Conservation (phyloP, 2,113 vertebrate species). For the Laticauda colubrina region DNA sequence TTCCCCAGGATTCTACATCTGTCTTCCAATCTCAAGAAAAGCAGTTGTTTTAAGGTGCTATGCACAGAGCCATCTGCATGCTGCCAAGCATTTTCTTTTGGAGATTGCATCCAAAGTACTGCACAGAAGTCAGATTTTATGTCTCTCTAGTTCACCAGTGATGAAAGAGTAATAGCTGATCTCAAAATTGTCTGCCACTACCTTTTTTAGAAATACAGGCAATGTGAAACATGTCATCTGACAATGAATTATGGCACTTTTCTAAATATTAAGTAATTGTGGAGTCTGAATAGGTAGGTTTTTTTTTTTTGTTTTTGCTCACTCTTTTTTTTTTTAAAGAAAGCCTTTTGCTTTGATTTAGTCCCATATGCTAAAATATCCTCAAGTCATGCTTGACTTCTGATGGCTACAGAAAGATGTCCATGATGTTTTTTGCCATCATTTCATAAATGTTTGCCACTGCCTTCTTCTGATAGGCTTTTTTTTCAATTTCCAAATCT, state of each 20-base stretch:
- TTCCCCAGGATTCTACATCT: background rate
- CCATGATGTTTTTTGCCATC: background rate
- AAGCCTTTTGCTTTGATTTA: background rate
- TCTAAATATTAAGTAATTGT: background rate
- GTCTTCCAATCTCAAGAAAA: background rate
- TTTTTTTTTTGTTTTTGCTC: background rate
- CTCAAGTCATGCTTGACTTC: background rate
- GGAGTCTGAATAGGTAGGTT: background rate
- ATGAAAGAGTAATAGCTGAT: background rate
- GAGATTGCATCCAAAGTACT: background rate
- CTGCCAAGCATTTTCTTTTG: background rate
- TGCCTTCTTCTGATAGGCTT: background rate
- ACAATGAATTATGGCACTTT: background rate
- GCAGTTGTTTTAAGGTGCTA: background rate
- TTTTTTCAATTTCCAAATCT: background rate
- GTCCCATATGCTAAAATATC: background rate
- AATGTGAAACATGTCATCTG: background rate
- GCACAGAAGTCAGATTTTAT: background rate
- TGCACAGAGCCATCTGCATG: background rate
- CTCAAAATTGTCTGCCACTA: background rate
- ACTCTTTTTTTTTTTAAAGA: background rate
- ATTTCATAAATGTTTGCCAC: background rate
- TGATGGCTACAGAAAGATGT: background rate
- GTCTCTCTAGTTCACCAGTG: background rate
- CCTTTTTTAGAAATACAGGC: background rate